These are phyloP conservation scores for Eupsittula cactorum DNA, from an alignment of 2,113 vertebrate species.

Conservation along the genomic window DNA sequence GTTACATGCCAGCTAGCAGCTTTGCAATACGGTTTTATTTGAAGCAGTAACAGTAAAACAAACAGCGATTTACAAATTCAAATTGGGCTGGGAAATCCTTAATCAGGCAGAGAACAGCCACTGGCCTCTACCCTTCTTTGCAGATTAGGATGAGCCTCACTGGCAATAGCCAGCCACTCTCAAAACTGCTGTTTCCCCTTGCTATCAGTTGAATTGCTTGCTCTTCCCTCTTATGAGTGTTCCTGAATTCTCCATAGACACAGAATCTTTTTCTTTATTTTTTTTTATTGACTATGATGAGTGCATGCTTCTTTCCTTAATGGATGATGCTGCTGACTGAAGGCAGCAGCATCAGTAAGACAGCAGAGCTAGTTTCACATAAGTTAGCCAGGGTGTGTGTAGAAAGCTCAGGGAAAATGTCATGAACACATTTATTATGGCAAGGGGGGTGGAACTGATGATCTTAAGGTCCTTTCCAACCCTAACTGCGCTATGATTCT, in stretches of 20 bases:
- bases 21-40: background rate
- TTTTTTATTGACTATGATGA: background rate
- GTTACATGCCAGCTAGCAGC: background rate
- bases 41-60: background rate
- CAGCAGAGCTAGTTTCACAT: background rate
- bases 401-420: background rate
- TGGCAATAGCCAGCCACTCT: background rate
- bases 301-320: background rate
- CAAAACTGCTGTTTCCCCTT: background rate
- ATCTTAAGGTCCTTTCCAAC: too few species aligned
- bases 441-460: too few species aligned
- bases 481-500: too few species aligned
- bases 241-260: background rate
- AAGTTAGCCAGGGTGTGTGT: background rate
- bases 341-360: background rate
- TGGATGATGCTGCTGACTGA: background rate
- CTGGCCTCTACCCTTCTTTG: background rate
- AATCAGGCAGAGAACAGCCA: background rate
- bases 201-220: background rate
- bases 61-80: background rate
- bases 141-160: background rate
- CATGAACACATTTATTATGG: background rate
- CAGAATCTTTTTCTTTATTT: background rate
- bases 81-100: background rate
- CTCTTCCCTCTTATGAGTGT: background rate